These are phyloP conservation scores for Phalacrocorax aristotelis DNA, from an alignment of 2,113 vertebrate genomes.

Conservation along the genomic window DNA sequence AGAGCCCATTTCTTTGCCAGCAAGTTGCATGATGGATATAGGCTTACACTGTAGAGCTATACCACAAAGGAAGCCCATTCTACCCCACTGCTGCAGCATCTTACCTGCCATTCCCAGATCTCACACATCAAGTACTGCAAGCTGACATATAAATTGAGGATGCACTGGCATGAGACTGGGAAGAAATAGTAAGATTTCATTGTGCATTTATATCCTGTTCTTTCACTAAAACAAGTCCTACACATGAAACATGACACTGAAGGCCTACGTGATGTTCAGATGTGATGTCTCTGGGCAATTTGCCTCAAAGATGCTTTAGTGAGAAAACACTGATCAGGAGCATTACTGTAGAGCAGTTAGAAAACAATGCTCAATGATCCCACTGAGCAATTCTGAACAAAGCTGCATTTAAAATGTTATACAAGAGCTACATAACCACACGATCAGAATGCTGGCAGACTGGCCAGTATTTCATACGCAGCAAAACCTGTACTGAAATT, in stretches of 20 bases:
- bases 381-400: not conserved
- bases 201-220: too few species aligned
- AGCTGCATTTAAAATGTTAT: not conserved
- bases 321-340: not conserved
- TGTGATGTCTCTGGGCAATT: not conserved
- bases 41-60: not conserved
- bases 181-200: not conserved
- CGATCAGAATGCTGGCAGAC: not conserved
- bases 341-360: not conserved
- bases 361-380: not conserved
- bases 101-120: not conserved
- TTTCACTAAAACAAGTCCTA: too few species aligned
- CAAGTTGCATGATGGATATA: accelerated
- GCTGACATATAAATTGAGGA: not conserved
- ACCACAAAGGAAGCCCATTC: not conserved
- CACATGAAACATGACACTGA: not conserved
- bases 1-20: not conserved
- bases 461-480: not conserved
- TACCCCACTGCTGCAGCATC: not conserved
- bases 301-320: not conserved
- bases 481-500: not conserved
- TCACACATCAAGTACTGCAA: accelerated
- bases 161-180: not conserved
- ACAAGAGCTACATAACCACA: not conserved
- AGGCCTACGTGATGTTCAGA: not conserved